phyloP scores from a whole-genome alignment of 2,113 vertebrate species.

The Philantomba maxwellii region DNA sequence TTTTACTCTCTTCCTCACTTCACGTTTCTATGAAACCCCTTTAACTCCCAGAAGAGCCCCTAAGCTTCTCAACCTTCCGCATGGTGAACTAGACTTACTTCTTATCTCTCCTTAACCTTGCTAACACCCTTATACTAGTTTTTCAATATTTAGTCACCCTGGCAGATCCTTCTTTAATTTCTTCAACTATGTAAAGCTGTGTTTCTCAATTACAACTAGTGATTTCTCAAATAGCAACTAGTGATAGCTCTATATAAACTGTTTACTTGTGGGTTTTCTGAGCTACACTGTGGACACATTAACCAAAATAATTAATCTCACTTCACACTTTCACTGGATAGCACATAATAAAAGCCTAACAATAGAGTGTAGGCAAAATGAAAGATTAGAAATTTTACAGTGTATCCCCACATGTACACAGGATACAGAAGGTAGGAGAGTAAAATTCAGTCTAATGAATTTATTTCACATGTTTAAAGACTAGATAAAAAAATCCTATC shows the following conservation, averaged over 20 bases:
- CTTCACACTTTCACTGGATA: neutral
- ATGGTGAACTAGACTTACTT: neutral
- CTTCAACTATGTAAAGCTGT: neutral
- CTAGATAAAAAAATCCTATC: neutral
- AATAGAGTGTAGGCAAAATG: neutral
- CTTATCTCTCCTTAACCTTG: neutral
- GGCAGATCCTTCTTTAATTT: neutral
- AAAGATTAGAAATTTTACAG: neutral
- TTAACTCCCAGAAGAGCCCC: neutral
- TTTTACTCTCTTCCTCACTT: neutral
- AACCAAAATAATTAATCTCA: neutral
- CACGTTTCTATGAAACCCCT: neutral
- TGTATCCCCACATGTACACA: neutral
- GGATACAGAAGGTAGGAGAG: neutral
- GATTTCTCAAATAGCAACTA: neutral
- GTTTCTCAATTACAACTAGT: neutral
- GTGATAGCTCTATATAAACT: neutral
- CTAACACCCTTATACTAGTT: neutral
- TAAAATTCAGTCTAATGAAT: neutral
- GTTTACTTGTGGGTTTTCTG: neutral
- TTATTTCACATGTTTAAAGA: slow-evolving; percentile 23
- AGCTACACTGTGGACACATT: neutral
- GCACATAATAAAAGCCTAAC: neutral
- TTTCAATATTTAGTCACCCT: neutral
- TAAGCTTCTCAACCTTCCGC: neutral